Conservation (phyloP, 2,113 vertebrate genomes). For the Illadopsis cleaveri region DNA sequence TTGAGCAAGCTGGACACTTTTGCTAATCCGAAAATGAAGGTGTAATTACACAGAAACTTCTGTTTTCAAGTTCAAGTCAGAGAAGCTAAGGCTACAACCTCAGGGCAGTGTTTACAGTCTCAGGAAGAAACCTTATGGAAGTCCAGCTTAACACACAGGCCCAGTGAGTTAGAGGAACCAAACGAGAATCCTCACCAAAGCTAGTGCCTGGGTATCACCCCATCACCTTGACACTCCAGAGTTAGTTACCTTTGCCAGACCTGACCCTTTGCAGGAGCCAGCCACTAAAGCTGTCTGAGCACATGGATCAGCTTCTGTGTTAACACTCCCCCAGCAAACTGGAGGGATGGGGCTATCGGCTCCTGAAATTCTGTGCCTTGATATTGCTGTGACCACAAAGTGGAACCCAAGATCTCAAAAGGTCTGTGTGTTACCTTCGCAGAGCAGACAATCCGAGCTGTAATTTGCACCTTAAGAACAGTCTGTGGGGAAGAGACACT, state of each 20-base stretch:
- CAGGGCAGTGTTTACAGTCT: neutral
- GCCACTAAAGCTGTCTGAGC: neutral
- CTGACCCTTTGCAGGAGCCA: neutral
- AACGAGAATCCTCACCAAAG: neutral
- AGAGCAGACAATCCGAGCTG: neutral
- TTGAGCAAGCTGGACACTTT: neutral
- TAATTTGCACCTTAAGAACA: neutral
- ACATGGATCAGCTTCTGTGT: accelerated
- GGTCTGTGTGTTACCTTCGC: neutral
- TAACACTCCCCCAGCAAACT: accelerated
- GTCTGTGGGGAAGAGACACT: neutral
- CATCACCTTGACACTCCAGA: neutral
- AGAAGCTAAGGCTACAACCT: neutral
- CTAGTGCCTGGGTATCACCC: neutral
- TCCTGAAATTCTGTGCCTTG: neutral
- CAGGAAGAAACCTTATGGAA: neutral
- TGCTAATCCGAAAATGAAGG: neutral
- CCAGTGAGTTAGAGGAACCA: neutral
- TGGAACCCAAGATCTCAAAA: neutral
- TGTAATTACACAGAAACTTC: neutral
- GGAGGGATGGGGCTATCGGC: accelerated
- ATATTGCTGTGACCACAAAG: neutral
- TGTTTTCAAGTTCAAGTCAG: neutral
- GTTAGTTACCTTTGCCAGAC: neutral
- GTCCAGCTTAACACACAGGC: neutral